Evolutionary conservation across 2,113 vertebrate species (phyloP), one percentile per base, ranked within the genome.

Genomic region (Antechinus flavipes): DNA sequence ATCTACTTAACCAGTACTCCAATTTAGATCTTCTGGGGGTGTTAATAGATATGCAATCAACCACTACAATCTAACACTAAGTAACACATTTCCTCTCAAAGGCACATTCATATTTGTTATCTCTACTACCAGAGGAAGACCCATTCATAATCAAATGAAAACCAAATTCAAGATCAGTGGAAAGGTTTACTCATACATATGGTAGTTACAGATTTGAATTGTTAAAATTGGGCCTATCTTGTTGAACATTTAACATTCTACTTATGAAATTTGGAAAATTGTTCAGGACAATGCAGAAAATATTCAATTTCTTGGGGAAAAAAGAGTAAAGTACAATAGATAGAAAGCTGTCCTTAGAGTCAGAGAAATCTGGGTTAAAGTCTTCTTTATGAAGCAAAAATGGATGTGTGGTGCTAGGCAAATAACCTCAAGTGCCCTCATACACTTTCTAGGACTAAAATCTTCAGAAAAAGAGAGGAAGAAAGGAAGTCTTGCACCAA

Each of bases 21-120:
- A 24, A 53, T 22, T 89, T 92, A 23, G n/a, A 27, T 93, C 52
- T 93, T 54, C 55, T 91, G 14, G 26, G 46, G 46, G 55, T 90
- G 16, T 22, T 84, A 50, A 91, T 23, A 92, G 56, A 55, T 52
- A 95, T 53, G 24, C 35, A 92, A 93, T 91, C 91, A 95, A 93
- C 93, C 95, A 91, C 47, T 56, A 56, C 7, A 27, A 92, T 96
- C 91, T 94, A 76, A 91, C 26, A 42, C 25, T 50, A 24, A 56
- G 27, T 8, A 2, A 24, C 10, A 1, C 2, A 54, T 90, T 96
- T 94, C 93, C 91, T 93, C 55, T 89, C 90, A 47, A 93, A 93
- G 27, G 22, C 26, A 46, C 35, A 42, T 92, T 95, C 25, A 30
- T 7, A 24, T 61, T 93, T 92, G 27, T 61, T 90, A 9, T 84